Percentiles rank a stretch among this genome's conserved stretches.
Evolutionary conservation across 92 coral and sea anemone species (phyloP).

Genomic region (Virgularia gustaviana): DNA sequence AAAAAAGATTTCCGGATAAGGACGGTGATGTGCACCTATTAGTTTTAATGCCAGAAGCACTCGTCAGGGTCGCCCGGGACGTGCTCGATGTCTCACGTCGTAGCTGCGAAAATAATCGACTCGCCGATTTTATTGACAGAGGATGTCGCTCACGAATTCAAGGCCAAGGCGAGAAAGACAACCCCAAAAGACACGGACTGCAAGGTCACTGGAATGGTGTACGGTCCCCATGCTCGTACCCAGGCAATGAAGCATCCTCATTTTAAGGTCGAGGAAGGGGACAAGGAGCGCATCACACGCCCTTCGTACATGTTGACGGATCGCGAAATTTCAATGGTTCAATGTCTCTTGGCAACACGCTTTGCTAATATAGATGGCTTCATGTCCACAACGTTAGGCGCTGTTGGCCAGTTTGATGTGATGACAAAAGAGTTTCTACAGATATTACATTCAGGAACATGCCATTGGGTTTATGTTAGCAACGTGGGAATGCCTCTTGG

Average conservation of each 20-base stretch:
- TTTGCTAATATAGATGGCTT: not conserved
- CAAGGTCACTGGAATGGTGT: no score
- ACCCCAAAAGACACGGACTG: no score
- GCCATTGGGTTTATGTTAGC: conserved; percentile 4
- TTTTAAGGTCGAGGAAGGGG: not conserved
- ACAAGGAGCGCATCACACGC: not conserved
- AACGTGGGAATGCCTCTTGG: not conserved
- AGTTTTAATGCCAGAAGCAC: no score
- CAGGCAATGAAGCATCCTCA: not conserved
- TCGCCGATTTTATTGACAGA: no score
- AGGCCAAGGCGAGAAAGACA: no score
- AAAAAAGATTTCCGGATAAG: no score
- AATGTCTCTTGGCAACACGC: not conserved
- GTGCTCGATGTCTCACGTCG: no score
- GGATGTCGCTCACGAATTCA: no score
- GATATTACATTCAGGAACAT: not conserved
- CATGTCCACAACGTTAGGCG: not conserved
- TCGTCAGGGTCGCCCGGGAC: no score
- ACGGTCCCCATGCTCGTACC: no score
- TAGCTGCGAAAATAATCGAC: no score
- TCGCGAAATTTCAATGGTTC: not conserved
- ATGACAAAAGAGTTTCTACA: not conserved
- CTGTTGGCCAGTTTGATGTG: not conserved
- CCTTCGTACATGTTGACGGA: not conserved
- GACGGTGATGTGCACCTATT: no score